Conservation (phyloP, 1,140 invertebrate species). For the Samia ricini region DNA sequence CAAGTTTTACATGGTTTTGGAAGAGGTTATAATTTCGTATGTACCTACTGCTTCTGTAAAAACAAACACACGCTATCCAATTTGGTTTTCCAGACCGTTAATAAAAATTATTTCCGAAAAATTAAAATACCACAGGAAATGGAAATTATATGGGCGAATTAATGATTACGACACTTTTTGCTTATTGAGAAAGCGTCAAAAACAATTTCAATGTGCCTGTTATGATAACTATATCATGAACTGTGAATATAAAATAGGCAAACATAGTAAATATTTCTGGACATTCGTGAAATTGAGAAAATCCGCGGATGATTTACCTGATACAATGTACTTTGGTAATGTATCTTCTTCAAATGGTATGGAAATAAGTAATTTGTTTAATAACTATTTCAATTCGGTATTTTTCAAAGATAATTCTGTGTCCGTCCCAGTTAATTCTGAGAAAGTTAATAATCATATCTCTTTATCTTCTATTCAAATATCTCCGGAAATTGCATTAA, state of each 20-base stretch:
- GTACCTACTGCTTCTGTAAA: conserved; percentile 15
- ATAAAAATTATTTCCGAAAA: conserved; percentile 28
- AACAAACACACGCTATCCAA: conserved; percentile 13
- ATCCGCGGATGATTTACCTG: neutral
- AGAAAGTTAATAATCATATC: too few species aligned
- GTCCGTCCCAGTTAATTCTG: too few species aligned
- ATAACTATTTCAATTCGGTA: conserved; percentile 3
- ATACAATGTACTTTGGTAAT: neutral
- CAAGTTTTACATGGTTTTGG: conserved; percentile 19
- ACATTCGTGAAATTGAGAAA: conserved; percentile 21
- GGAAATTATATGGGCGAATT: conserved; percentile 24
- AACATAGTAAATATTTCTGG: conserved; percentile 17
- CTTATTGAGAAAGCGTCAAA: conserved; percentile 12
- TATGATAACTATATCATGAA: conserved; percentile 10
- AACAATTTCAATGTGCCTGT: conserved; percentile 3
- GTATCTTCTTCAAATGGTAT: neutral
- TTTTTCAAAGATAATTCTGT: too few species aligned
- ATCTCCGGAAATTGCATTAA: too few species aligned
- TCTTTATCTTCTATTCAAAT: neutral
- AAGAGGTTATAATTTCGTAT: conserved; percentile 7
- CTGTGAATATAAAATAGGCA: conserved; percentile 11
- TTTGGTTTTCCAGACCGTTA: conserved; percentile 20
- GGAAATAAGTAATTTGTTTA: neutral
- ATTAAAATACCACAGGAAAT: conserved; percentile 28
- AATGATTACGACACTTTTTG: conserved; percentile 25